phyloP scores from a whole-genome alignment of 1,140 invertebrate species.

The Pollicipes pollicipes region DNA sequence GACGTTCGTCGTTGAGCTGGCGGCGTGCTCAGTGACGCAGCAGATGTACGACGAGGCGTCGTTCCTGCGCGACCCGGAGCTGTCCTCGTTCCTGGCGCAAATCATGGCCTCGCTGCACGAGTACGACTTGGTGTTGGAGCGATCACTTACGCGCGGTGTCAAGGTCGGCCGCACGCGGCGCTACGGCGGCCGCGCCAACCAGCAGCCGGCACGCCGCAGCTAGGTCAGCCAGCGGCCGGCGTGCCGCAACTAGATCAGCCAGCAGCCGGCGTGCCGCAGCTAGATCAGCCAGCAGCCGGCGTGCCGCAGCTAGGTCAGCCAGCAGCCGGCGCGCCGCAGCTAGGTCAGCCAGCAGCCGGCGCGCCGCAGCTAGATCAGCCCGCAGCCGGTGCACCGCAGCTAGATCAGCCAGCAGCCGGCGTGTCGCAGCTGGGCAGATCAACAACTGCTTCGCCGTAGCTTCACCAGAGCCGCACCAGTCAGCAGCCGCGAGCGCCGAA shows the following conservation, averaged over 20 bases:
- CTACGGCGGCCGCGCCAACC: neutral
- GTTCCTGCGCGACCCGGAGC: conserved; percentile 65
- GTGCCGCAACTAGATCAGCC: neutral
- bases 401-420: neutral
- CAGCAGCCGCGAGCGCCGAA: neutral
- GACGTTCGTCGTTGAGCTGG: conserved; percentile 69
- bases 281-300: neutral
- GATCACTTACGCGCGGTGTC: conserved; percentile 78
- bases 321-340: neutral
- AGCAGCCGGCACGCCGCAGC: neutral
- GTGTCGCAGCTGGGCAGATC: neutral
- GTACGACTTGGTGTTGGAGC: conserved; percentile 79
- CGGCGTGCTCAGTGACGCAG: conserved; percentile 57
- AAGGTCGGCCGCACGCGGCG: neutral
- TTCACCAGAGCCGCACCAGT: too few relatives aligned
- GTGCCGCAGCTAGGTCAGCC: neutral
- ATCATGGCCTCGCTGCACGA: conserved; percentile 81
- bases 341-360: neutral
- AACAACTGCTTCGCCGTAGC: neutral
- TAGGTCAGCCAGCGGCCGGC: neutral
- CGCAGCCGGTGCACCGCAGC: too few relatives aligned
- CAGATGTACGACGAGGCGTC: conserved; percentile 94
- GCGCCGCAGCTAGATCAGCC: neutral
- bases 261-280: neutral
- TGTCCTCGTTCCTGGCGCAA: conserved; percentile 74